A percentile compares a stretch with the other conserved stretches of the same genome.
Evolutionary conservation across 2,797 vertebrate species (phyloP).

Genomic region (Pipistrellus pipistrellus): DNA sequence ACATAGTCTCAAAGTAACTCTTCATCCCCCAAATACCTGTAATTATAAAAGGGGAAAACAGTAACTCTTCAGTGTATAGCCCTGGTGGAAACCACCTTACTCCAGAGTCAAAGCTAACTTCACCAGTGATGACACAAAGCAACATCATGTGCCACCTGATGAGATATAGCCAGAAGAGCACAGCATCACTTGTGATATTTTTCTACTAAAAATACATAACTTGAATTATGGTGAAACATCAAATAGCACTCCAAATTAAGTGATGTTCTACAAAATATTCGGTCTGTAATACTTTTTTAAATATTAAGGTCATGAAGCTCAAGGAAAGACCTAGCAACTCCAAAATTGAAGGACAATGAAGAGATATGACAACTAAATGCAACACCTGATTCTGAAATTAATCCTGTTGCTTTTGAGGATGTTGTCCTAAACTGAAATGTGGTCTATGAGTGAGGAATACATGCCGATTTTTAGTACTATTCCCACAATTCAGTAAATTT

Average conservation of each 20-base stretch:
- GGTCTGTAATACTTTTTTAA: neutral
- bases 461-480: neutral
- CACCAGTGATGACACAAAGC: neutral
- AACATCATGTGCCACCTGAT: neutral
- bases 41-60: neutral
- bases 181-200: neutral
- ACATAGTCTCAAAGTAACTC: neutral
- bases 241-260: neutral
- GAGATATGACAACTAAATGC: neutral
- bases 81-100: neutral
- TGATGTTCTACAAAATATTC: neutral
- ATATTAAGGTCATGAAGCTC: neutral
- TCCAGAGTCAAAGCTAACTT: neutral
- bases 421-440: neutral
- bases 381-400: neutral
- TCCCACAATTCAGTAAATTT: neutral
- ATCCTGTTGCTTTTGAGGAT: neutral
- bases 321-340: neutral
- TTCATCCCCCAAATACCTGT: neutral
- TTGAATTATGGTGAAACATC: neutral
- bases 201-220: neutral
- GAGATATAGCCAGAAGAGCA: neutral
- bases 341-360: neutral
- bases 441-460: neutral
- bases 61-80: conserved; percentile 16